A percentile compares a stretch with the other conserved stretches of the same genome.
Conservation (phyloP, 1,140 invertebrate genomes). For the Liolophura sinensis region DNA sequence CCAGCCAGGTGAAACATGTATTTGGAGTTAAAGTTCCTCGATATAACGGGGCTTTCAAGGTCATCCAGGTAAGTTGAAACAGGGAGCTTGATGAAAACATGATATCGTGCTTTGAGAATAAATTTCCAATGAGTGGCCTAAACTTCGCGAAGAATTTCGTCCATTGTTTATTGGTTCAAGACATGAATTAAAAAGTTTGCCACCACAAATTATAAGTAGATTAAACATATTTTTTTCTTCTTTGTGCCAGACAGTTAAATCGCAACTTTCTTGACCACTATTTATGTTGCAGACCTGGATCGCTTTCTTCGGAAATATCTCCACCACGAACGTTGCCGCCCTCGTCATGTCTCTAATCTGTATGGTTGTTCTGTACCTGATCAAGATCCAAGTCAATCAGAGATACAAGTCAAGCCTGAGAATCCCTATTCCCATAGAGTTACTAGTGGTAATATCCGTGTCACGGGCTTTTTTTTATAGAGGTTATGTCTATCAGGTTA, state of each 20-base stretch:
- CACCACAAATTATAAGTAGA: no score
- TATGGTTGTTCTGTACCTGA: constrained; percentile 47
- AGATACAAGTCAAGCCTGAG: constrained; percentile 45
- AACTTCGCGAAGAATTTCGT: no score
- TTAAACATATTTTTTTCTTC: no score
- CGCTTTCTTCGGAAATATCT: constrained; percentile 41
- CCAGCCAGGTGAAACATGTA: constrained; percentile 59
- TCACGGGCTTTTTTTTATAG: not conserved
- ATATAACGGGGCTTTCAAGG: constrained; percentile 55
- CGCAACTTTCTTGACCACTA: no score
- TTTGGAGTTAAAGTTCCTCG: constrained; percentile 54
- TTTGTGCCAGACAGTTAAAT: no score
- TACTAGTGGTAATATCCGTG: constrained; percentile 48
- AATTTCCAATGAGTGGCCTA: no score
- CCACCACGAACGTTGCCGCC: constrained; percentile 46
- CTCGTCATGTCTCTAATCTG: constrained; percentile 45
- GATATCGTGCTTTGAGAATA: no score
- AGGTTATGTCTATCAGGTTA: no score
- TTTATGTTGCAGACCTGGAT: constrained; percentile 47
- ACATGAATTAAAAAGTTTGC: no score
- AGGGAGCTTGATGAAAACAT: no score
- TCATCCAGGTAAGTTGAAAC: constrained; percentile 42
- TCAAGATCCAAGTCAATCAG: constrained; percentile 54
- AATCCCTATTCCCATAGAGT: constrained; percentile 57
- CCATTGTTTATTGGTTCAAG: no score